Evolutionary conservation across 2,888 invertebrate genomes (phyloP).

Genomic region (Ceratothoa steindachneri): DNA sequence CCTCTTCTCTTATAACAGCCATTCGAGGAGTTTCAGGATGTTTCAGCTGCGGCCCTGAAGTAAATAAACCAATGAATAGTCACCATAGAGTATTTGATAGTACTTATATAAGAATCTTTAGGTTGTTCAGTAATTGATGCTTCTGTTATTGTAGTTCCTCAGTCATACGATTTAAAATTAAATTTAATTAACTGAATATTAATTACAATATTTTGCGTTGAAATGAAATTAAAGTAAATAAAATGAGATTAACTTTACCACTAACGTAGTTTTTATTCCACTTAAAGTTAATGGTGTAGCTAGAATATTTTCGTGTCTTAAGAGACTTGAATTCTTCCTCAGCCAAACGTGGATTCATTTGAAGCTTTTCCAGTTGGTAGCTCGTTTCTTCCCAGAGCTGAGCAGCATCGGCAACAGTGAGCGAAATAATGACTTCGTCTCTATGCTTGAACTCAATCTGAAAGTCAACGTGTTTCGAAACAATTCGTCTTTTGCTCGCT

Average conservation of each 20-base stretch:
- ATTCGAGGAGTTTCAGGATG: conserved; percentile 60
- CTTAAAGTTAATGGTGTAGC: not conserved
- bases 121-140: too few relatives aligned
- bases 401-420: conserved; percentile 65
- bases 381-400: conserved; percentile 94
- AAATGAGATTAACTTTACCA: not conserved
- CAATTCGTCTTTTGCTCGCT: too few relatives aligned
- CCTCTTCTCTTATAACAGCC: conserved; percentile 93
- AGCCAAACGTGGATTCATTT: conserved; percentile 75
- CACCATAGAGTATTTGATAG: too few relatives aligned
- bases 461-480: too few relatives aligned
- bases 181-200: too few relatives aligned
- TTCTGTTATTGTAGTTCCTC: too few relatives aligned
- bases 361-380: conserved; percentile 77
- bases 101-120: too few relatives aligned
- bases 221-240: too few relatives aligned
- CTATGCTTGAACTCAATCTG: conserved; percentile 61
- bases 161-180: too few relatives aligned
- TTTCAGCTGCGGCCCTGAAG: not conserved
- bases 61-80: too few relatives aligned
- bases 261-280: not conserved
- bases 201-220: too few relatives aligned
- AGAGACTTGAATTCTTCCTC: conserved; percentile 71
- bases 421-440: conserved; percentile 61
- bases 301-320: conserved; percentile 55